Base-by-base conservation (phyloP, 2,113 vertebrate genomes). In the Aspiorhynchus laticeps region DNA sequence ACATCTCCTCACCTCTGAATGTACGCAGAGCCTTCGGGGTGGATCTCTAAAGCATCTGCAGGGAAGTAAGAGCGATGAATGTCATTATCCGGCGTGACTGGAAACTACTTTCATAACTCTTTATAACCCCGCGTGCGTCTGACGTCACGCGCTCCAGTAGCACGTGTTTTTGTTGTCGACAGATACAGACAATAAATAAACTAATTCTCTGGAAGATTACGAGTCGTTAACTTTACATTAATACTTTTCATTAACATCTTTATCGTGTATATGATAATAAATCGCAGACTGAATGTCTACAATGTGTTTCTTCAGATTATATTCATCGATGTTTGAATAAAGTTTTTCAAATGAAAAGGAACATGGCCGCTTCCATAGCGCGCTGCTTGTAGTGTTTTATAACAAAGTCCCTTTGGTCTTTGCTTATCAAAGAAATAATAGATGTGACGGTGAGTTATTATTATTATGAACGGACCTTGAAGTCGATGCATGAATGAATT, bases 101-200 rank as follows among this genome's bases (percentile, higher is more conserved):
- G 31, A 28, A 53, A 61, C 0, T 82, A 88, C 87, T 88, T 88
- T 86, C 84, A 59, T 88, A 88, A 88, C 84, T 82, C 87, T 77
- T 82, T 79, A n/a, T 24, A 48, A 80, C 76, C 36, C 7, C 7
- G 76, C 17, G 5, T 56, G 21, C 17, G 51, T 77, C 61, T 85
- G 75, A 88, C 77, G 83, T 88, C 53, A 36, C 26, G 7, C 46
- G 63, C 26, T 31, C 7, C 41, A 5, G 46, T 6, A 17, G 36
- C 76, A 80, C 41, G 21, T 76, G 51, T 9, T 81, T 63, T 12
- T 43, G 79, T 65, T 81, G 12, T 53, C 8, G 43, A 53, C 69
- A 33, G 4, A 53, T 15, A 17, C 24, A 28, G 26, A 53, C 2
- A 10, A 48, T 19, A 78, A 33, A 51, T 19, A 51, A 78, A 17